These are phyloP conservation scores for Erannis defoliaria DNA, from an alignment of 2,888 invertebrate species.

Conservation along the genomic window DNA sequence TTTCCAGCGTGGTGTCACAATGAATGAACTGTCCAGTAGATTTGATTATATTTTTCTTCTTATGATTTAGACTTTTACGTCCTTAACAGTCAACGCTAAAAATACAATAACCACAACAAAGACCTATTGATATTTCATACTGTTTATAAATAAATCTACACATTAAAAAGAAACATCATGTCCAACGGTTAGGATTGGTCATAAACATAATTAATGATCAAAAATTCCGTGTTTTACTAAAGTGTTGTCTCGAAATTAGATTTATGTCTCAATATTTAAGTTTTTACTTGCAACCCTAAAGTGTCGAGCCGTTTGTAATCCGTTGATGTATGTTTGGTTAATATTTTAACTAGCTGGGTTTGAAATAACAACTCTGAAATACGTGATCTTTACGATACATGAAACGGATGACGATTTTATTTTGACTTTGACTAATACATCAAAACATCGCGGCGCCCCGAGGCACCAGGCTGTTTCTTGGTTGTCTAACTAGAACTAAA, in stretches of 20 bases:
- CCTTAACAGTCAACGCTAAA: background rate
- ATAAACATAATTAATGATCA: conserved; percentile 53
- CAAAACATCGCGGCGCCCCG: too few species aligned
- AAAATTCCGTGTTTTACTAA: conserved; percentile 43
- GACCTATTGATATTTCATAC: conserved; percentile 8
- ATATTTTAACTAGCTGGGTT: conserved; percentile 34
- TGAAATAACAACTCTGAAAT: conserved; percentile 17
- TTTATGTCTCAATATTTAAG: conserved; percentile 61
- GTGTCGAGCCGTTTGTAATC: conserved; percentile 42
- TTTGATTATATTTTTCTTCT: too few species aligned
- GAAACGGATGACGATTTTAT: background rate
- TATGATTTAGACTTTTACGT: background rate
- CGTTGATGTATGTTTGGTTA: conserved; percentile 39
- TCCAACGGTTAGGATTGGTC: conserved; percentile 36
- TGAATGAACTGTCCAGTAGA: too few species aligned
- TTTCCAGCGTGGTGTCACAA: too few species aligned
- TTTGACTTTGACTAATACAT: background rate
- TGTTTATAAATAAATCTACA: conserved; percentile 20
- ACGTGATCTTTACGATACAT: background rate
- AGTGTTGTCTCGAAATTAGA: conserved; percentile 50
- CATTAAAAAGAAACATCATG: conserved; percentile 30
- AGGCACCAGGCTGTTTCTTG: too few species aligned
- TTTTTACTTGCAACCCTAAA: conserved; percentile 55
- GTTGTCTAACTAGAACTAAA: too few species aligned
- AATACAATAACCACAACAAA: background rate